Percentiles rank a stretch among this genome's conserved stretches.
These are phyloP conservation scores for Spisula subtruncata DNA, from an alignment of 2,888 invertebrate species.

Conservation along the genomic window DNA sequence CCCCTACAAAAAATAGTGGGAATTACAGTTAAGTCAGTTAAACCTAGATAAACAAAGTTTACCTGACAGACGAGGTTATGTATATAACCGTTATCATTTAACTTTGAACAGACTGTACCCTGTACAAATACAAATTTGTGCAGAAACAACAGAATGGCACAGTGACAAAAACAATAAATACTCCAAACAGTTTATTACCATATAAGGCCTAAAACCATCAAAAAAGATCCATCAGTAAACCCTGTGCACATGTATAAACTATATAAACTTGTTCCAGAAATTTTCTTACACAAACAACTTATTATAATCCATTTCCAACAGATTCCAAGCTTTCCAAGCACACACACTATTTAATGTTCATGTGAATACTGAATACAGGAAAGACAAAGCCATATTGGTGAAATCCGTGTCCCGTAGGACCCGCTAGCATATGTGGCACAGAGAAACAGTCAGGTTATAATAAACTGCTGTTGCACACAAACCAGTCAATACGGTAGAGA, in stretches of 20 bases:
- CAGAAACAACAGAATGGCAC: background rate
- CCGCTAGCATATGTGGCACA: constrained; percentile 49
- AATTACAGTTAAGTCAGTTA: no score
- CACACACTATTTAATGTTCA: background rate
- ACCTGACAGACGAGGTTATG: no score
- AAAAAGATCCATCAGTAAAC: constrained; percentile 8
- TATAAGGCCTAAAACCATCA: background rate
- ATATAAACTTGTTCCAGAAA: background rate
- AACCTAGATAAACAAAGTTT: no score
- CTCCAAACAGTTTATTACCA: constrained; percentile 6
- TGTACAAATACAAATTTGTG: background rate
- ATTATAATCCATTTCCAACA: constrained; percentile 24
- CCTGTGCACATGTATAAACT: no score
- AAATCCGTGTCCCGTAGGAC: constrained; percentile 46
- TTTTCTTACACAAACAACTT: constrained; percentile 13
- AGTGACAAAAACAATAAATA: background rate
- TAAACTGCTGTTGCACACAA: constrained; percentile 46
- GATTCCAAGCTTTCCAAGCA: no score
- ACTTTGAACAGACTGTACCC: no score
- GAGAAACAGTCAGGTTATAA: constrained; percentile 28
- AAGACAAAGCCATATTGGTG: constrained; percentile 33
- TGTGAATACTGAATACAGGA: constrained; percentile 25
- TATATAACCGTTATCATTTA: no score
- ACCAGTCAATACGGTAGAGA: constrained; percentile 44
- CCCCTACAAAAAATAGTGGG: no score